Evolutionary conservation across 2,113 vertebrate species (phyloP), one percentile per base, ranked within the genome.

Genomic region (Ramphastos sulfuratus): DNA sequence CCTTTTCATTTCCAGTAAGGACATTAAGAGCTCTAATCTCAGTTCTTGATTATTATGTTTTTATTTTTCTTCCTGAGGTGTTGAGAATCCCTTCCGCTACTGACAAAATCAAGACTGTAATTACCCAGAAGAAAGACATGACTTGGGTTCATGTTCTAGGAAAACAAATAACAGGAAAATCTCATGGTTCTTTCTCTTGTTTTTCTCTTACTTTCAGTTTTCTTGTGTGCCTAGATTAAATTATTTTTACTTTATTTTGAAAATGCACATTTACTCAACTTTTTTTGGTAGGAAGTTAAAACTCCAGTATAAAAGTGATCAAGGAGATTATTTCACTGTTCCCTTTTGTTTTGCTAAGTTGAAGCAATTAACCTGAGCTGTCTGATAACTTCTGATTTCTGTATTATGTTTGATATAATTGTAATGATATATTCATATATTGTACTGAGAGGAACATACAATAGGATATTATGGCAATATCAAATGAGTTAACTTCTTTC

Each of bases 141-240:
- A 31, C 25, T 31, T 74, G 2, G 0, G 3, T 71, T 83, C 58
- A 75, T 54, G 78, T 59, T 78, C 19, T 27, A 50, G n/a, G 24
- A 28, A 77, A 75, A 44, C 7, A 76, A 64, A 11, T 2, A 72
- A 44, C 6, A 46, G 13, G 6, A 67, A 84, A 91, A 72, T 15
- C 5, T 72, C 15, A 48, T 0, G 0, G 23, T 37, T n/a, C 4
- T 73, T 80, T 66, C 4, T 4, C 82, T 61, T 87, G 4, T 50
- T 55, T 3, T 8, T 25, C 8, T 61, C 89, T 60, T 30, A 82
- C 1, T 1, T n/a, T 24, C 10, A 60, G 2, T n/a, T 15, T 23
- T 87, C 65, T 39, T 28, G 15, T 7, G 4, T 64, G 13, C 13
- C 50, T 52, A 44, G 44, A 23, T 52, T 24, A 85, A 73, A 79